phyloP scores from a whole-genome alignment of 1,140 invertebrate genomes.

The Alviniconcha marisindica region DNA sequence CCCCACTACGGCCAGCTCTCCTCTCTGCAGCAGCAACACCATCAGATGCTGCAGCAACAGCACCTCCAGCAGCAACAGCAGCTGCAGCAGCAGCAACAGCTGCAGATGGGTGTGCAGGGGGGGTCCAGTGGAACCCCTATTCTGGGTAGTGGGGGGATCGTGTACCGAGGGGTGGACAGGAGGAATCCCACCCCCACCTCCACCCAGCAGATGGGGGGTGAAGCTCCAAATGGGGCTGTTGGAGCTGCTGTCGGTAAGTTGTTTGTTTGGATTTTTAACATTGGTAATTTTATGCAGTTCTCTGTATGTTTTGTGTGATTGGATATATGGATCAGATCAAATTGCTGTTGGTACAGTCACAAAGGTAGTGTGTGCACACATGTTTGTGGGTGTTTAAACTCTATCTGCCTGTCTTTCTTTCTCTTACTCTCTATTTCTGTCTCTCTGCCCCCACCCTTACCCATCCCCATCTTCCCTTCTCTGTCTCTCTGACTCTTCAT shows the following conservation, averaged over 20 bases:
- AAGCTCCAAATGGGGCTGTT: not conserved
- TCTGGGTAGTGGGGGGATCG: not conserved
- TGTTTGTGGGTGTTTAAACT: too few relatives aligned
- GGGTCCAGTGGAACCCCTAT: not conserved
- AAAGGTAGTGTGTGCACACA: too few relatives aligned
- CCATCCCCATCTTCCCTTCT: too few relatives aligned
- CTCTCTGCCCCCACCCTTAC: too few relatives aligned
- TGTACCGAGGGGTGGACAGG: not conserved
- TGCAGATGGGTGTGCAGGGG: not conserved
- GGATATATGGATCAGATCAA: too few relatives aligned
- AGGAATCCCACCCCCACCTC: not conserved
- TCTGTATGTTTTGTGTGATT: too few relatives aligned
- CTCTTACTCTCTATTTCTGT: too few relatives aligned
- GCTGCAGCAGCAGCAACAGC: constrained; percentile 30
- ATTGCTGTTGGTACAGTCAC: too few relatives aligned
- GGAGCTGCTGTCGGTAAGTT: not conserved
- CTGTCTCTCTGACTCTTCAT: too few relatives aligned
- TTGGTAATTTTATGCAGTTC: too few relatives aligned
- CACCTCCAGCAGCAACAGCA: constrained; percentile 20
- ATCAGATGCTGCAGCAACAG: constrained; percentile 42
- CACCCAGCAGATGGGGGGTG: not conserved
- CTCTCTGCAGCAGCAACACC: constrained; percentile 43
- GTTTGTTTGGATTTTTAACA: too few relatives aligned
- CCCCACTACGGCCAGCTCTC: constrained; percentile 34
- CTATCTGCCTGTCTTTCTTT: too few relatives aligned